These are phyloP conservation scores for Drosophila mauritiana DNA, from an alignment of 1,140 invertebrate species.

Conservation along the genomic window DNA sequence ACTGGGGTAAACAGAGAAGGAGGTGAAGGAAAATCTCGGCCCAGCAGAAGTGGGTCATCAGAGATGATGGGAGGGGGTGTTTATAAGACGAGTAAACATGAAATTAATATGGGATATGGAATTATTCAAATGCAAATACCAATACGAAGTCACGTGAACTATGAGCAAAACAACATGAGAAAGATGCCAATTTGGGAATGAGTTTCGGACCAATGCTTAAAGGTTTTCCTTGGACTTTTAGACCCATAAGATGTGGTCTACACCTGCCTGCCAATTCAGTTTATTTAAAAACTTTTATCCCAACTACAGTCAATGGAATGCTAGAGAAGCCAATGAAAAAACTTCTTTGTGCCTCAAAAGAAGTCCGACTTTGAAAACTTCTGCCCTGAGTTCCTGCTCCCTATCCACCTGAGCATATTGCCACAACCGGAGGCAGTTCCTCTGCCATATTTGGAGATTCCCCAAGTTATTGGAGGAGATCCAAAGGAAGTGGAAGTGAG, in stretches of 20 bases:
- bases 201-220: not conserved
- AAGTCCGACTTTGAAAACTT: conserved; percentile 11
- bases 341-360: conserved; percentile 58
- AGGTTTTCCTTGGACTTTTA: not conserved
- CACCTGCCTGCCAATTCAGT: conserved; percentile 28
- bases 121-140: conserved; percentile 9
- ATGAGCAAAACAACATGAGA: not conserved
- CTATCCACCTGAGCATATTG: conserved; percentile 54
- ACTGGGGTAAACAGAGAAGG: not conserved
- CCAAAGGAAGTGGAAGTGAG: not conserved
- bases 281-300: conserved; percentile 51
- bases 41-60: conserved; percentile 3
- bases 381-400: not conserved
- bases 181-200: not conserved
- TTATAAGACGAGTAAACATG: conserved; percentile 6
- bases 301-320: conserved; percentile 27
- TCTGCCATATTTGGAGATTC: conserved; percentile 14
- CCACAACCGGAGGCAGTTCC: conserved; percentile 47
- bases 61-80: not conserved
- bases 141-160: conserved; percentile 11
- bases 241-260: not conserved
- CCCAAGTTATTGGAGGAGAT: not conserved
- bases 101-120: conserved; percentile 32
- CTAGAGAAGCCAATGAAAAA: conserved; percentile 52
- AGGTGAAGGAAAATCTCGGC: conserved; percentile 3